These are phyloP conservation scores for Mohoua ochrocephala DNA, from an alignment of 2,113 vertebrate species.

Conservation along the genomic window DNA sequence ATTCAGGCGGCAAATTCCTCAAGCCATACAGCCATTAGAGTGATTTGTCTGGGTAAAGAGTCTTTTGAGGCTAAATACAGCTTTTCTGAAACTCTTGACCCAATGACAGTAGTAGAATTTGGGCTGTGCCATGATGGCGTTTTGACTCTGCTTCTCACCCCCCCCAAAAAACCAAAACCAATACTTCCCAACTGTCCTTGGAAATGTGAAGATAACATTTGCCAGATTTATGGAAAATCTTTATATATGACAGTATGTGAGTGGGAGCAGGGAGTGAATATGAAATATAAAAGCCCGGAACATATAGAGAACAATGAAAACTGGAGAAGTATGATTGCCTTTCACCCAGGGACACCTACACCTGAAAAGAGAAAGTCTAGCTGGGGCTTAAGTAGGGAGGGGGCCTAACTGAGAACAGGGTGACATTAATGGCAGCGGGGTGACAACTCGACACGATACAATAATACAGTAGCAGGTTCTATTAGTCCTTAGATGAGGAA, in stretches of 20 bases:
- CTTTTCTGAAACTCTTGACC: not conserved
- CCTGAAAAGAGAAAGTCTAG: not conserved
- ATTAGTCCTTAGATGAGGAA: not conserved
- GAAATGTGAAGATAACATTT: not conserved
- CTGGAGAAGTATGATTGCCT: not conserved
- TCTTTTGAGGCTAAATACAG: not conserved
- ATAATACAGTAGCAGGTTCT: not conserved
- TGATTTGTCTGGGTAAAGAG: not conserved
- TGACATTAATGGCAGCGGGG: not conserved
- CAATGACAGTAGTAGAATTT: not conserved
- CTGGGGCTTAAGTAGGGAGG: not conserved
- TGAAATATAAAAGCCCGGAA: not conserved
- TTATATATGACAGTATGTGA: not conserved
- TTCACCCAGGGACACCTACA: not conserved
- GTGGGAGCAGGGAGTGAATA: not conserved
- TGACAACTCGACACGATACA: not conserved
- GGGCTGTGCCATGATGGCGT: not conserved
- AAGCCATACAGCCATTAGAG: rapidly evolving
- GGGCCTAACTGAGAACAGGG: not conserved
- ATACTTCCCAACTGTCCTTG: rapidly evolving
- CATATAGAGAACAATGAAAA: not conserved
- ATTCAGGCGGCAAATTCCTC: not conserved
- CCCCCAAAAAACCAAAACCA: rapidly evolving
- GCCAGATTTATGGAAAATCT: not conserved
- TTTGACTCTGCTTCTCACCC: not conserved